These are phyloP conservation scores for Nephila pilipes DNA, from an alignment of 1,140 invertebrate genomes.

Conservation along the genomic window DNA sequence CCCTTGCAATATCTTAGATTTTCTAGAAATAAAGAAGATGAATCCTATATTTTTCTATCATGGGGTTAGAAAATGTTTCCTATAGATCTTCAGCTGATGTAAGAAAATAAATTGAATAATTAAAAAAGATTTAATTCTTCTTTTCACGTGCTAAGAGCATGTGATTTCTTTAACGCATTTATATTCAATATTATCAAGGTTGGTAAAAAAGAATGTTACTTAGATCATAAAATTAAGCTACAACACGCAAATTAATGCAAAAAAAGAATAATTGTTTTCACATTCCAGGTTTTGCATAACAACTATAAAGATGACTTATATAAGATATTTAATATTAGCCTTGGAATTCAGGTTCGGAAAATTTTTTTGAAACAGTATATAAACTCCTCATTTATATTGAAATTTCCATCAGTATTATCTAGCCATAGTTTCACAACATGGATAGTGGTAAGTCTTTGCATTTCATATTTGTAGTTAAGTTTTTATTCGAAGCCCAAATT, in stretches of 20 bases:
- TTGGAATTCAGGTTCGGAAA: neutral
- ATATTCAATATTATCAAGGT: neutral
- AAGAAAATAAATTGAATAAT: rapidly evolving
- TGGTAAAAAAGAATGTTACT: neutral
- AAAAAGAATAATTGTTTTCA: too few relatives aligned
- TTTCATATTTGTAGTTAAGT: neutral
- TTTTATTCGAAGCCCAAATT: neutral
- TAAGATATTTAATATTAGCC: neutral
- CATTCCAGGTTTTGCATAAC: too few relatives aligned
- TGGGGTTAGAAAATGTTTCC: neutral
- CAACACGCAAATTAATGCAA: too few relatives aligned
- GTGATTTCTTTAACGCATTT: neutral
- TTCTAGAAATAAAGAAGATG: neutral
- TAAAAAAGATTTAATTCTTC: neutral
- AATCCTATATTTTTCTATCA: neutral
- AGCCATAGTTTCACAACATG: neutral
- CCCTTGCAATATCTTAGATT: neutral
- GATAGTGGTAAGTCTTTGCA: neutral
- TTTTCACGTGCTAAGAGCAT: neutral
- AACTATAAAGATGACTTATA: too few relatives aligned
- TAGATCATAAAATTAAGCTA: too few relatives aligned
- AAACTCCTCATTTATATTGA: neutral
- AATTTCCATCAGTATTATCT: neutral
- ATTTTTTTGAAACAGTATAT: neutral
- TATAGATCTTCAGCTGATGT: neutral